Evolutionary conservation across 2,113 vertebrate species (phyloP).

Genomic region (Triplophysa siluroides): DNA sequence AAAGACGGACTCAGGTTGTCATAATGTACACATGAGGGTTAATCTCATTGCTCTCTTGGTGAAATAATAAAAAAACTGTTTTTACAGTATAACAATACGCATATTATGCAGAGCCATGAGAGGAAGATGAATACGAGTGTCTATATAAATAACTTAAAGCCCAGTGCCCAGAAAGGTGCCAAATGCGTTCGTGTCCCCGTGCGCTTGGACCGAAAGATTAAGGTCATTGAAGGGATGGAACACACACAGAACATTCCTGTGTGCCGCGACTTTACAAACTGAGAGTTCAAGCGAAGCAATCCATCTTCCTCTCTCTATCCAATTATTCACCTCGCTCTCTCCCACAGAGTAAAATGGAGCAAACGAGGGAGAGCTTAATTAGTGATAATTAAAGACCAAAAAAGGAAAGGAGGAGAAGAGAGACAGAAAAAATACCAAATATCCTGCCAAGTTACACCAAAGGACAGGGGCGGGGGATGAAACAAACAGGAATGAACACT

Average conservation of each 20-base stretch:
- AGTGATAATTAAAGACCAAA: constrained; percentile 49
- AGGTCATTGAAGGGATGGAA: constrained; percentile 22
- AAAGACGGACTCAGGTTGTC: too few relatives aligned
- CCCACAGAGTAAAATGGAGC: constrained; percentile 37
- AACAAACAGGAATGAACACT: neutral
- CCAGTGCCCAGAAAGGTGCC: constrained; percentile 8
- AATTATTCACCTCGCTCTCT: constrained; percentile 31
- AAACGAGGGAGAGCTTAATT: constrained; percentile 44
- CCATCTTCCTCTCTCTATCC: constrained; percentile 18
- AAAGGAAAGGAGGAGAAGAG: constrained; percentile 20
- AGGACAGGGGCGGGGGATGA: neutral
- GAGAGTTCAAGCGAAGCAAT: constrained; percentile 19
- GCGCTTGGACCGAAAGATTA: neutral
- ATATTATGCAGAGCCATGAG: neutral
- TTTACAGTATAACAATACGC: neutral
- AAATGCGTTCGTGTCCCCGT: neutral
- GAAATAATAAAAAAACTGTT: too few relatives aligned
- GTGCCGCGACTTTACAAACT: constrained; percentile 6
- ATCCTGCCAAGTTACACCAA: constrained; percentile 23
- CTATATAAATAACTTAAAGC: constrained; percentile 8
- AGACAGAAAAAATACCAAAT: neutral
- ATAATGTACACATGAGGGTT: too few relatives aligned
- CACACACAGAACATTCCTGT: constrained; percentile 11
- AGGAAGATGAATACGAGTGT: neutral
- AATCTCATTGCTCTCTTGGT: too few relatives aligned